A percentile compares a stretch with the other conserved stretches of the same genome.
These are phyloP conservation scores for Okapia johnstoni DNA, from an alignment of 2,113 vertebrate genomes.

Conservation along the genomic window DNA sequence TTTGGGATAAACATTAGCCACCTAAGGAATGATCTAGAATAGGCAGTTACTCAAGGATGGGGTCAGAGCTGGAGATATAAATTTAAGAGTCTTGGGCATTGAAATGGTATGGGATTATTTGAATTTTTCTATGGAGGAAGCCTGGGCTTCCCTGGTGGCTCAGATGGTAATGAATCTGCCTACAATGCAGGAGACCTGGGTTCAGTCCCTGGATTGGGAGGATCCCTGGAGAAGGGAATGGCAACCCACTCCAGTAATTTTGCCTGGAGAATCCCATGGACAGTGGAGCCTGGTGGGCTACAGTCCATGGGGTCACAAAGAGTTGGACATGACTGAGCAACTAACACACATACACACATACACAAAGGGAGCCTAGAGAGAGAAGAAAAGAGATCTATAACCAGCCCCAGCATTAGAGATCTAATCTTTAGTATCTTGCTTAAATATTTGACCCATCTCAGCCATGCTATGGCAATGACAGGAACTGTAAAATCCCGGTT, in stretches of 20 bases:
- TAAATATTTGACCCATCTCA: background rate
- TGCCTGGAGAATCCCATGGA: background rate
- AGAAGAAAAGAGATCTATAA: background rate
- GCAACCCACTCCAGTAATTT: background rate
- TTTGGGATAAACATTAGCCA: background rate
- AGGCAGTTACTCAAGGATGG: background rate
- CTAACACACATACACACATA: background rate
- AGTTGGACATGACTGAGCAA: background rate
- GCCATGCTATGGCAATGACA: background rate
- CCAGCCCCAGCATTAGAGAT: background rate
- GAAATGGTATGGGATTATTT: background rate
- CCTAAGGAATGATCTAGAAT: background rate
- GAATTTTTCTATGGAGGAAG: background rate
- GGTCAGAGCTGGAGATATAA: background rate
- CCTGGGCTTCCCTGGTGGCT: background rate
- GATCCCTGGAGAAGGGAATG: background rate
- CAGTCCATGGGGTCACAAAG: background rate
- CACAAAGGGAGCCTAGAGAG: background rate
- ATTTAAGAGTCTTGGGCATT: background rate
- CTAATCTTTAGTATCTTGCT: background rate
- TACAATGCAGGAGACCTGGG: background rate
- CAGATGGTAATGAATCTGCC: background rate
- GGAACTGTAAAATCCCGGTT: background rate
- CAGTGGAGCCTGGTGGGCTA: background rate
- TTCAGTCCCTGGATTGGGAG: background rate